Base-by-base conservation (phyloP, 1,140 invertebrate genomes). In the Microplitis mediator region DNA sequence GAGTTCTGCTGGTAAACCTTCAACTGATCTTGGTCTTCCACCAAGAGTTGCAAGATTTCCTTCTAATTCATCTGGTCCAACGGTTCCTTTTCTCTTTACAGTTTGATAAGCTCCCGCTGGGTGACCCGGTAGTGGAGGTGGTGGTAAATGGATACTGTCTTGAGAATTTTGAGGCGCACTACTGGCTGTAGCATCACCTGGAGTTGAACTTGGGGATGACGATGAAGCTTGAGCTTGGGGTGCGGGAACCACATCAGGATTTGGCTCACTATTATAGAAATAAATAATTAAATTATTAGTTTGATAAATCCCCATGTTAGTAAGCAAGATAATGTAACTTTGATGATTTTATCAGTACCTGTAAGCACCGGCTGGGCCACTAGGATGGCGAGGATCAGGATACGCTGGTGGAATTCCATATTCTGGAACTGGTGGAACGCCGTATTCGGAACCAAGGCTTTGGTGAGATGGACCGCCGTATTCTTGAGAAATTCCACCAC, bases 321-420 rank as follows among this genome's bases (percentile, higher is more conserved):
- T 39, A 9, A 39, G 5, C 4, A 9, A 45, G 8, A 45, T 3
- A 45, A 45, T 23, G 23, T 23, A 23, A 23, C 23, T 0, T 45
- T 45, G 0, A 45, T 45, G 39, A 39, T 6, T 39, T 39, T 3
- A 61, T 78, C 13, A 75, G 39, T 77, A 87, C 86, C 85, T 87
- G 84, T 94, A 95, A 3, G 94, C 92, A 62, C 94, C 93, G 54
- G 92, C 88, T 56, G 93, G 93, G 69, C 93, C 93, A 23, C 91
- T 92, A 0, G 94, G 94, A 87, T 95, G 93, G 78, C 94, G 87
- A 6, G 94, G 94, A 86, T 96, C 94, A 35, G 93, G 92, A 85
- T 91, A 94, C 9, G 92, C 93, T 4, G 93, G 93, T 14, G 93
- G 92, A 70, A 93, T 89, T 23, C 91, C 92, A 72, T 94, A 94